Percentiles rank a stretch among this genome's conserved stretches.
Evolutionary conservation across 2,113 vertebrate genomes (phyloP).

Genomic region (Pelusios castaneus): DNA sequence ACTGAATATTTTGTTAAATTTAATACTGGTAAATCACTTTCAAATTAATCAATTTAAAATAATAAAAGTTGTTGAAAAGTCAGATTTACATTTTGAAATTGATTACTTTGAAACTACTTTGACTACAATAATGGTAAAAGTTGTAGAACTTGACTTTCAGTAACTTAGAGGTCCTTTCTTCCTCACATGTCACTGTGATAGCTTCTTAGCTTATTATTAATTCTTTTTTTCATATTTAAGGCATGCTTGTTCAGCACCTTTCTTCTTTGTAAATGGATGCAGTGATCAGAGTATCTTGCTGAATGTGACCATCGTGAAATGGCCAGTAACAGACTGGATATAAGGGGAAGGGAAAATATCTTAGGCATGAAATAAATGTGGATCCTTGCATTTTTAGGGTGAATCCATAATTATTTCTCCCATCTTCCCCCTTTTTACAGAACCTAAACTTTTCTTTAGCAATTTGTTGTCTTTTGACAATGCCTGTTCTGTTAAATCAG

Average conservation of each 20-base stretch:
- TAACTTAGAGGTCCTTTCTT: neutral
- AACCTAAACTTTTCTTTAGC: neutral
- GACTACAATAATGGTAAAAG: neutral
- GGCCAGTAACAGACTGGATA: neutral
- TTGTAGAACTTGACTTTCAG: neutral
- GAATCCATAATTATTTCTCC: neutral
- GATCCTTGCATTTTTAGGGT: neutral
- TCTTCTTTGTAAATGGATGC: neutral
- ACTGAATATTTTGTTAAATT: neutral
- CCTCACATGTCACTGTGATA: neutral
- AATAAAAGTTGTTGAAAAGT: fast-evolving
- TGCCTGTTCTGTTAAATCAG: neutral
- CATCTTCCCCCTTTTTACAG: neutral
- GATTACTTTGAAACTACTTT: neutral
- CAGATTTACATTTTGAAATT: neutral
- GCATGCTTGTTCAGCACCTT: neutral
- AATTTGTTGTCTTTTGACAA: neutral
- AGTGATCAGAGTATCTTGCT: neutral
- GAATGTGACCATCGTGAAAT: neutral
- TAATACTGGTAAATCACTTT: neutral
- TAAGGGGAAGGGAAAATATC: neutral
- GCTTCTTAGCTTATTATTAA: neutral
- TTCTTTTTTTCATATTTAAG: neutral
- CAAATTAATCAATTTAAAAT: neutral
- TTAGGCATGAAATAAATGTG: fast-evolving